phyloP scores from a whole-genome alignment of 2,797 vertebrate genomes.

The Apogon talboti region DNA sequence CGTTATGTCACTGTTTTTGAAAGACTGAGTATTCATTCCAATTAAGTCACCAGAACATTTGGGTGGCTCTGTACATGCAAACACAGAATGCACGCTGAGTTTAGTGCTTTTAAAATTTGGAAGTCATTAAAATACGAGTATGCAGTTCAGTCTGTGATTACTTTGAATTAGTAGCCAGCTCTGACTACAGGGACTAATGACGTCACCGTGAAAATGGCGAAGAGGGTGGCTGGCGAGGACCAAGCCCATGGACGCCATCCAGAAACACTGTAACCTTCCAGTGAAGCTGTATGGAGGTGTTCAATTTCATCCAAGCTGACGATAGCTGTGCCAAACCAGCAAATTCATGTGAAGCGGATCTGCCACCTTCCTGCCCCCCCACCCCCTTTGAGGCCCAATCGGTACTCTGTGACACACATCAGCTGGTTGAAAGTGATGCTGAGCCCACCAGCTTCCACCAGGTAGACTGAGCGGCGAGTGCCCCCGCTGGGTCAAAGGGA shows the following conservation, averaged over 20 bases:
- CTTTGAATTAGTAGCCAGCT: conserved; percentile 50
- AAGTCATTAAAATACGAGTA: conserved; percentile 59
- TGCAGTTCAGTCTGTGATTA: conserved; percentile 51
- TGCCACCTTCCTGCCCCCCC: conserved; percentile 66
- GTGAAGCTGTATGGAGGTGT: conserved; percentile 56
- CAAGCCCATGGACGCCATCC: conserved; percentile 60
- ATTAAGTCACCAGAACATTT: conserved; percentile 32
- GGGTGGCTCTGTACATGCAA: conserved; percentile 33
- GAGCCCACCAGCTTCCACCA: conserved; percentile 24
- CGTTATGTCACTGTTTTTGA: conserved; percentile 37
- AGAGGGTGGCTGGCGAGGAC: conserved; percentile 58
- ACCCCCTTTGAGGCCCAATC: conserved; percentile 31
- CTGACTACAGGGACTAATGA: conserved; percentile 63
- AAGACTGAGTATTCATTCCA: conserved; percentile 26
- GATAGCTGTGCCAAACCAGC: conserved; percentile 60
- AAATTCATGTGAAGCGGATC: conserved; percentile 67
- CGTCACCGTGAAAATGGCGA: conserved; percentile 49
- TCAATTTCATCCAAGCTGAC: conserved; percentile 64
- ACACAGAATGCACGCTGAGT: conserved; percentile 49
- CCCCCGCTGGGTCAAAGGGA: conserved; percentile 36
- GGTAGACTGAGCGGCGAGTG: conserved; percentile 6
- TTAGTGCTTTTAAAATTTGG: conserved; percentile 53
- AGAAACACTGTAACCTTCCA: conserved; percentile 62
- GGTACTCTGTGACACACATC: conserved; percentile 51
- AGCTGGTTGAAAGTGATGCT: conserved; percentile 25